Base-by-base conservation (phyloP, 2,797 vertebrate genomes). In the Glossophaga mutica region DNA sequence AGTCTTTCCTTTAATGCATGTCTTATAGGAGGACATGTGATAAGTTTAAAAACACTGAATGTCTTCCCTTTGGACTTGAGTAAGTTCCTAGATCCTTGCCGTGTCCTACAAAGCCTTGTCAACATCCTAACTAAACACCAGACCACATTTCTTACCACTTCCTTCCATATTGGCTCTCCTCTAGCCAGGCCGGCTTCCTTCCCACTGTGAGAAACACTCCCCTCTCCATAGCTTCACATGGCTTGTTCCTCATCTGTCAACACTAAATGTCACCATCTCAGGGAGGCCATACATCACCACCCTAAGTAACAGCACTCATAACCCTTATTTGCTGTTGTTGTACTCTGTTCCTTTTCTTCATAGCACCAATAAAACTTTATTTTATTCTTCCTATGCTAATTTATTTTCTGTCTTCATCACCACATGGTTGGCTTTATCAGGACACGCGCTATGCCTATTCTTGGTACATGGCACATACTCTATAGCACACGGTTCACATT, bases 1-100 rank as follows among this genome's bases (percentile, higher is more conserved):
- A 57, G 9, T n/a, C 50, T 44, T 90, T 94, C 71, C 1, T 68
- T 59, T 65, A 62, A 57, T 65, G 11, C 9, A 59, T 76, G 81
- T 70, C 14, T 6, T 73, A 67, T 2, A 22, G 37, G 70, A 7
- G 50, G 18, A 65, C 39, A 91, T 12, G 8, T 5, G 7, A 26
- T 44, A 83, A 73, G 18, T 84, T 79, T 91, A 6, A 76, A 90
- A 87, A 93, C 7, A 4, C 21, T 55, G 50, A 39, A 73, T 44
- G 9, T n/a, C 50, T 84, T 92, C 19, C 37, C 29, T 37, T 7
- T 85, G 84, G 34, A 46, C 21, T 65, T 59, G 37, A 77, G 29
- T 88, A 73, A 93, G 37, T 55, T 62, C 44, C 19, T 70, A 67
- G 81, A 2, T 62, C 48, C 44, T 89, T 44, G 1, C 4, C 6